These are phyloP conservation scores for Noturus placidus DNA, from an alignment of 2,113 vertebrate genomes.

Conservation along the genomic window DNA sequence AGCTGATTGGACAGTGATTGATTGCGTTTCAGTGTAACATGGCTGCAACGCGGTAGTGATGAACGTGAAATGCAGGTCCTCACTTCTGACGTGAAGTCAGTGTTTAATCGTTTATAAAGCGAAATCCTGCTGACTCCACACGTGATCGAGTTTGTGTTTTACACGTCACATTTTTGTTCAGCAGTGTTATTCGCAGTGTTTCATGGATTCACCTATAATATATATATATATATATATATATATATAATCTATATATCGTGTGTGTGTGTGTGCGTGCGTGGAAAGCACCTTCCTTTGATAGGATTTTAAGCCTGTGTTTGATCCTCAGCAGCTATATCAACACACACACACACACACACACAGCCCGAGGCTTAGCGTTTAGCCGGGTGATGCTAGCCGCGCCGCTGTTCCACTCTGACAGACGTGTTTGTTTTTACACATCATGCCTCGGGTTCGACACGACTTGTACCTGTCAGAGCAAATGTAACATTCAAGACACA, in stretches of 20 bases:
- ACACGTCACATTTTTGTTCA: no score
- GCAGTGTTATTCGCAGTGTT: not conserved
- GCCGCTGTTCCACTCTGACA: slow-evolving; percentile 34
- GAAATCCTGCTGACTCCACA: not conserved
- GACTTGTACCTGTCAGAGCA: slow-evolving; percentile 46
- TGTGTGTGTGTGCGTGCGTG: slow-evolving; percentile 24
- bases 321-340: slow-evolving; percentile 27
- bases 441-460: not conserved
- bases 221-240: no score
- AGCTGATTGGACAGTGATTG: not conserved
- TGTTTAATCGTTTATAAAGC: not conserved
- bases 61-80: not conserved
- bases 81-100: not conserved
- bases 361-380: slow-evolving; percentile 40
- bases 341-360: slow-evolving; percentile 15
- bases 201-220: no score
- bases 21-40: not conserved
- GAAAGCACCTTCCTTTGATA: slow-evolving; percentile 47
- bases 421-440: slow-evolving; percentile 47
- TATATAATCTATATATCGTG: no score
- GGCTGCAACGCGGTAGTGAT: not conserved
- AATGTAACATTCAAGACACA: slow-evolving; percentile 7
- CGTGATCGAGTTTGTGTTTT: no score
- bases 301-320: slow-evolving; percentile 37
- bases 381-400: slow-evolving; percentile 5